Evolutionary conservation across 2,888 invertebrate species (phyloP), one percentile per base, ranked within the genome.

Genomic region (Petrophora chlorosata): DNA sequence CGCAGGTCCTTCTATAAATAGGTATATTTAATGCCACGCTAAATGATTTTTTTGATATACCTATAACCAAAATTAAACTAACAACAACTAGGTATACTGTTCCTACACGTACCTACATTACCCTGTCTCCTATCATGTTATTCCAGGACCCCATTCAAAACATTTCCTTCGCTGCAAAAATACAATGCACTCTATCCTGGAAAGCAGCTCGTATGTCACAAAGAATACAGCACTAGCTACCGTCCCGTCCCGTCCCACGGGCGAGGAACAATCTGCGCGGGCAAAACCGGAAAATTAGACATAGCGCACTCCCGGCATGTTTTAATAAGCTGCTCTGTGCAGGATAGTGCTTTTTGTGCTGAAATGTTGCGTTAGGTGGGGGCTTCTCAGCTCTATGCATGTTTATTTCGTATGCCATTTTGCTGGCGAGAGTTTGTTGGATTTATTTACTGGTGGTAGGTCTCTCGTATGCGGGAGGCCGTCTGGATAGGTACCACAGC

Each of bases 231-330:
- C 13, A 29, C 17, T 48, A 32, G 25, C 17, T 52, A 36, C 22
- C 10, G 25, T n/a, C 13, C 13, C 9, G 4, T 8, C n/a, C 3
- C 3, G 61, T 76, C 79, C 79, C 83, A 52, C 59, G 79, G 74
- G 70, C 53, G 40, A 49, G 46, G 50, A 55, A 78, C 85, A 85
- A 86, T 87, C 82, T 85, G 65, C 77, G 84, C 81, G 85, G 69
- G 81, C 85, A 65, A 74, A 75, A 81, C 85, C 88, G 88, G 85
- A 87, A 88, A 88, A 88, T 88, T 87, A 85, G 73, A 86, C 85
- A 82, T 79, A 79, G 82, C 78, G 65, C 70, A 22, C 51, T 16
- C 53, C 56, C 67, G 56, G 63, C 69, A 67, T 63, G 67, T 61
- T 68, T 70, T 77, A 79, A 80, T 79, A 80, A 78, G 74, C 72